Base-by-base conservation (phyloP, 1,140 invertebrate species). In the Drosophila ficusphila region DNA sequence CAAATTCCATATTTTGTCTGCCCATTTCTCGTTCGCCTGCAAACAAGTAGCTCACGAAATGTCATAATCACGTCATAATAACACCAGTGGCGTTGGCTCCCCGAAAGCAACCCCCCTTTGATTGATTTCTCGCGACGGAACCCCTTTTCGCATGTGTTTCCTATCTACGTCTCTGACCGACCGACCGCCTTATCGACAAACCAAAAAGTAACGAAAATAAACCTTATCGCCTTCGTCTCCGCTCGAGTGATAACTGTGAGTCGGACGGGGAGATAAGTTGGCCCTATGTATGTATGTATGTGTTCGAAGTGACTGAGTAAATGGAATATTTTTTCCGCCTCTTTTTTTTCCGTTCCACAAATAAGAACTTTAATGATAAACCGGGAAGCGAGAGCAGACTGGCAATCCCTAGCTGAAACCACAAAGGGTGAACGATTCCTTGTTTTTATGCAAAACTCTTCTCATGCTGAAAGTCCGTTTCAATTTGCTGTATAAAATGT, bases 221-320 rank as follows among this genome's bases (percentile, higher is more conserved):
- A 62, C 67, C 76, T 88, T 85, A 85, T 85, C 81, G 72, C 56
- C 21, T 31, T 67, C 44, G 71, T 42, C 76, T 58, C 41, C 27
- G 73, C 44, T 65, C 49, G 49, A 57, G 67, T 77, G 82, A 88
- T 88, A 85, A 74, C 72, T 76, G 67, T 25, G 41, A 18, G 58
- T 56, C 23, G 44, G 49, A 69, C 72, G 33, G 53, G 48, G 44
- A 86, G 81, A 85, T 88, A 85, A 88, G 81, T 74, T 74, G 34
- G 27, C 46, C 47, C n/a, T 60, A 53, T 60, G 29, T 74, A 19
- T 47, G 49, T 31, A 25, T 18, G 51, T 46, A 49, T 27, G 21
- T 18, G 38, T 53, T 41, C 51, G 19, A 54, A 44, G 47, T 46
- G 33, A 11, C 18, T 38, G 48, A 12, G 69, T 57, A 72, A 61